phyloP scores from a whole-genome alignment of 2,888 invertebrate genomes.

The Spilosoma lubricipeda region DNA sequence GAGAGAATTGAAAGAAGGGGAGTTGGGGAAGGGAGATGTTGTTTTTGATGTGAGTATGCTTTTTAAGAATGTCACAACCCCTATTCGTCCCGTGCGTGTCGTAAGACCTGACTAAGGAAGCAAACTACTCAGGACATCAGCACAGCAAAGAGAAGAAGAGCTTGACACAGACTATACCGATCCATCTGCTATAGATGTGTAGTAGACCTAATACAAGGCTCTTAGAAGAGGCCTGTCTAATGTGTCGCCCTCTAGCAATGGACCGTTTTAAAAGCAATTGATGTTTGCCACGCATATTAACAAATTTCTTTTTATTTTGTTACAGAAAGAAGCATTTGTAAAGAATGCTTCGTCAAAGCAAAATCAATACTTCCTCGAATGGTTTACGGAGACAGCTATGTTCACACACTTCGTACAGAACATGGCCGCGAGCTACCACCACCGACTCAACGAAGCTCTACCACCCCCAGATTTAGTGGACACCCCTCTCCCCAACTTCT shows the following conservation, averaged over 20 bases:
- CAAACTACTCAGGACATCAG: no score
- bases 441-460: conserved; percentile 14
- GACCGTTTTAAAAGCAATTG: no score
- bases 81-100: no score
- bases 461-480: conserved; percentile 61
- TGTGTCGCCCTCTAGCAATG: no score
- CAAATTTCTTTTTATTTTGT: conserved; percentile 39
- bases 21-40: conserved; percentile 70
- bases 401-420: conserved; percentile 91
- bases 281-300: no score
- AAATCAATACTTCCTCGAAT: conserved; percentile 91
- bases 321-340: conserved; percentile 91
- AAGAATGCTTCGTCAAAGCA: conserved; percentile 88
- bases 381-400: conserved; percentile 96
- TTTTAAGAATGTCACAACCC: not conserved
- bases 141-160: no score
- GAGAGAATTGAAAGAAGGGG: conserved; percentile 63
- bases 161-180: no score
- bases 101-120: no score
- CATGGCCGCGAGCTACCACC: conserved; percentile 61
- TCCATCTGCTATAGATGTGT: no score
- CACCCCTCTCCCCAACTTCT: conserved; percentile 78
- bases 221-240: no score
- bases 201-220: no score
- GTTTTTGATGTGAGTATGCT: conserved; percentile 75